phyloP scores from a whole-genome alignment of 2,113 vertebrate species.

The Cygnus buccinator region DNA sequence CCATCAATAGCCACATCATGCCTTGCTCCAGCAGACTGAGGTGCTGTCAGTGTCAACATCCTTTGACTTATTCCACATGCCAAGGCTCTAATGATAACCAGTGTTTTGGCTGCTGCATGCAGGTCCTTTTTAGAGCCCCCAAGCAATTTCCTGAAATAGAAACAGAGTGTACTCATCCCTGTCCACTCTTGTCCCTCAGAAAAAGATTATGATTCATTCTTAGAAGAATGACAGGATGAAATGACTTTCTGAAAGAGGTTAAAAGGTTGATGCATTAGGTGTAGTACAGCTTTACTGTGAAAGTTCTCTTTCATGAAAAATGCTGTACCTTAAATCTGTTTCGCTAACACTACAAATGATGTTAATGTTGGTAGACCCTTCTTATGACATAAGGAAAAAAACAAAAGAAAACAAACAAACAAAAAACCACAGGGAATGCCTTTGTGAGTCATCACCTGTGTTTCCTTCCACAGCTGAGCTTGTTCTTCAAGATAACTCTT shows the following conservation, averaged over 20 bases:
- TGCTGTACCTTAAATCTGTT: background rate
- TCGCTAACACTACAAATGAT: background rate
- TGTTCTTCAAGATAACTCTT: background rate
- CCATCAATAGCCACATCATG: background rate
- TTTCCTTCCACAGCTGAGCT: background rate
- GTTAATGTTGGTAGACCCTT: background rate
- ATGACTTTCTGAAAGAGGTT: background rate
- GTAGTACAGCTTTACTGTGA: background rate
- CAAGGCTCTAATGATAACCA: background rate
- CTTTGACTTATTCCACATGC: background rate
- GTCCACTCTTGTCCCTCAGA: background rate
- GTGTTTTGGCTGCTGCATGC: background rate
- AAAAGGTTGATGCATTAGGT: background rate
- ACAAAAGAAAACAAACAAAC: too few species aligned
- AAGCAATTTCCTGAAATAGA: background rate
- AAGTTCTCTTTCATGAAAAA: background rate
- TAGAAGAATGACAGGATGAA: background rate
- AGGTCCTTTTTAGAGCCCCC: background rate
- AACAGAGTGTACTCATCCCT: background rate
- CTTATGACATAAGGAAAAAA: background rate
- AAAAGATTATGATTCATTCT: background rate
- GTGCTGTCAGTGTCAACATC: background rate
- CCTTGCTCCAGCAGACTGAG: background rate
- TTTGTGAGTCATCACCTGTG: background rate
- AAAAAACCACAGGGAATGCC: background rate